Evolutionary conservation across 1,140 invertebrate species (phyloP).

Genomic region (Trypoxylus dichotomus): DNA sequence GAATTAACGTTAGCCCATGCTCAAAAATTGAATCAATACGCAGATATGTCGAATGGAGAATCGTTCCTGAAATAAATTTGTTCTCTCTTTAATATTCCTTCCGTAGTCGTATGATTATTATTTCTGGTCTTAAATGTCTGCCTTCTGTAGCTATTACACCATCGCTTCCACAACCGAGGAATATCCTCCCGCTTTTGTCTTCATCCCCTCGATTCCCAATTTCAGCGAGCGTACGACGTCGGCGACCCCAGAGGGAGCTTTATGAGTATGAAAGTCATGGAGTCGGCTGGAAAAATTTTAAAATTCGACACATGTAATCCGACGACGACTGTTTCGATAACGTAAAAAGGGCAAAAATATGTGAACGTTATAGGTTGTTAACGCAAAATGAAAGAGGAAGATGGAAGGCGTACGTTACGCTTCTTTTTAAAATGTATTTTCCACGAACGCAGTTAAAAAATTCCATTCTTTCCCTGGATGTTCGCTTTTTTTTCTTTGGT

Average conservation of each 20-base stretch:
- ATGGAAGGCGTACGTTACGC: neutral
- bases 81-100: neutral
- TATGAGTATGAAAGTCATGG: slow-evolving; percentile 12
- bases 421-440: neutral
- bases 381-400: neutral
- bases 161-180: neutral
- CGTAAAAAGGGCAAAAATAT: neutral
- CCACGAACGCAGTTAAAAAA: neutral
- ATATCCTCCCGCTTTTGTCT: neutral
- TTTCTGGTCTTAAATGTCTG: neutral
- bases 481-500: neutral
- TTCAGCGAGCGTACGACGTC: neutral
- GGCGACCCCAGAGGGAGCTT: neutral
- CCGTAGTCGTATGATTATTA: neutral
- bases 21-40: too few relatives aligned
- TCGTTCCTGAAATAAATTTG: neutral
- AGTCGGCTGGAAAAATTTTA: slow-evolving; percentile 12
- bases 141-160: neutral
- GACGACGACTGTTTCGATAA: slow-evolving; percentile 13
- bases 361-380: slow-evolving; percentile 22
- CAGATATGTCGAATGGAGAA: neutral
- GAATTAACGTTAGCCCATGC: too few relatives aligned
- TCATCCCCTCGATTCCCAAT: neutral
- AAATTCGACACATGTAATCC: slow-evolving; percentile 22
- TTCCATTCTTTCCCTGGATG: neutral